Base-by-base conservation (phyloP, 2,888 invertebrate species). In the Hesperia comma region DNA sequence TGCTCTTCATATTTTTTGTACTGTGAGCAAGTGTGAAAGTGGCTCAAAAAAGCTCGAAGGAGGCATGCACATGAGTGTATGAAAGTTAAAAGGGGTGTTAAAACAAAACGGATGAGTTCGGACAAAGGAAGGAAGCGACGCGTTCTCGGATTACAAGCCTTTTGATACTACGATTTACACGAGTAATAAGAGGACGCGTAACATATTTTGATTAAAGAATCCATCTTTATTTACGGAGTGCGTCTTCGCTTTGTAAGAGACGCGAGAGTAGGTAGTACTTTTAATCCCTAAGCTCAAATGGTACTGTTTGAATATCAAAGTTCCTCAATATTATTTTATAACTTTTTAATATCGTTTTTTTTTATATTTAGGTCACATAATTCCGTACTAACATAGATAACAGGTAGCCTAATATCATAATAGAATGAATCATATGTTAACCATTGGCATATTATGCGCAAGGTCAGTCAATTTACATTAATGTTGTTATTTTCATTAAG, bases 81-180 rank as follows among this genome's bases (percentile, higher is more conserved):
- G 88, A 83, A 85, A 88, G 85, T 88, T 89, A 87, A 89, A 91
- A 87, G 90, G 92, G 92, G 92, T 85, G 92, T 92, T 90, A 89
- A 90, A 89, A 92, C 92, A 92, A 92, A 92, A 92, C 92, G 92
- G 84, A 92, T 92, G 92, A 91, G 84, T 81, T 83, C 77, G 88
- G 91, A 92, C 92, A 92, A 92, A 92, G 91, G 87, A 85, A 88
- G 88, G 89, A 91, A 90, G 85, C 88, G 83, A 83, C 84, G 79
- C 83, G 85, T 79, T 80, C 84, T 78, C 80, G 81, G 81, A 85
- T 84, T 80, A 83, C 82, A 79, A 81, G 82, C 81, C 89, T 90
- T 90, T 91, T 87, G 87, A 88, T 86, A 87, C 86, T 78, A 77
- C 81, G 77, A 84, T 80, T 81, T 77, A 76, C 79, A 66, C 67